A percentile compares a stretch with the other conserved stretches of the same genome.
phyloP scores from a whole-genome alignment of 1,140 invertebrate genomes.

The Drosophila prosaltans region DNA sequence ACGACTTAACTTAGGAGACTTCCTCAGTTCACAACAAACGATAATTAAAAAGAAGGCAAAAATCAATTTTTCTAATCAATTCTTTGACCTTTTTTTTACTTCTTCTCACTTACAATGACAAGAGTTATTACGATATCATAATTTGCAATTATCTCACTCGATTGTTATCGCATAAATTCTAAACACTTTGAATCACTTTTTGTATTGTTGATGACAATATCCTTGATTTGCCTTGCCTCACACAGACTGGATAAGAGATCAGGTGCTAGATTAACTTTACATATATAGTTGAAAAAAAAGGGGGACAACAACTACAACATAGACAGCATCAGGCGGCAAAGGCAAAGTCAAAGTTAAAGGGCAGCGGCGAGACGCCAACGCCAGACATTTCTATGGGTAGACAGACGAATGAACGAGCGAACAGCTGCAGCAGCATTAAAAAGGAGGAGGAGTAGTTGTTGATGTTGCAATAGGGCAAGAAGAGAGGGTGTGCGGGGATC shows the following conservation, averaged over 20 bases:
- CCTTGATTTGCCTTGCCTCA: not conserved
- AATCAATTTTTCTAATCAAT: not conserved
- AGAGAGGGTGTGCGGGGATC: not conserved
- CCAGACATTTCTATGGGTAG: slow-evolving; percentile 27
- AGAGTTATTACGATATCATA: too few relatives aligned
- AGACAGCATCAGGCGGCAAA: slow-evolving; percentile 53
- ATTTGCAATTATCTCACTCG: not conserved
- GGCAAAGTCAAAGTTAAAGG: slow-evolving; percentile 62
- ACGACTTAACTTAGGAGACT: too few relatives aligned
- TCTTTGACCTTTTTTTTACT: not conserved
- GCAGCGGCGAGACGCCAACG: slow-evolving; percentile 74
- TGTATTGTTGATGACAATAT: slow-evolving; percentile 4
- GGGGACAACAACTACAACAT: slow-evolving; percentile 15
- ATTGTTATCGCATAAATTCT: not conserved
- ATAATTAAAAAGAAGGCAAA: too few relatives aligned
- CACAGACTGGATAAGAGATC: slow-evolving; percentile 29
- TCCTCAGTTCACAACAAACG: too few relatives aligned
- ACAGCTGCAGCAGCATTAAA: slow-evolving; percentile 28
- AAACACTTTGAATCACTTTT: not conserved
- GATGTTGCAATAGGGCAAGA: slow-evolving; percentile 1
- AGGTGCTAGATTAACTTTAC: slow-evolving; percentile 52
- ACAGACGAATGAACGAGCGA: slow-evolving; percentile 18
- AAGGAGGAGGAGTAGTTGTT: slow-evolving; percentile 1
- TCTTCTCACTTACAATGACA: too few relatives aligned
- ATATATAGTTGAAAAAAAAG: slow-evolving; percentile 26